phyloP scores from a whole-genome alignment of 2,797 vertebrate species.

The Paratrypauchen microcephalus region DNA sequence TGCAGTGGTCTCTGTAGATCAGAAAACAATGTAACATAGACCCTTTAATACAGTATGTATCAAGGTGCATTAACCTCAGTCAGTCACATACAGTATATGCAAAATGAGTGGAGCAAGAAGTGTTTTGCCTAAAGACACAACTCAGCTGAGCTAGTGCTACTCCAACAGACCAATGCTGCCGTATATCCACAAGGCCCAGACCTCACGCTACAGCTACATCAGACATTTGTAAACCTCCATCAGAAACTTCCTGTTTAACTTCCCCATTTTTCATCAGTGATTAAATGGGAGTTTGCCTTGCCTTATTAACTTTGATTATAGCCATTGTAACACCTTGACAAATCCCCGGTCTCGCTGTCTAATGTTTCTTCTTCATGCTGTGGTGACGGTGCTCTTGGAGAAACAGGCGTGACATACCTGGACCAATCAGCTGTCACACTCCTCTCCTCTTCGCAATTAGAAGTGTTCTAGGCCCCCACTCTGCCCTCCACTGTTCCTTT shows the following conservation, averaged over 20 bases:
- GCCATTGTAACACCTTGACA: slow-evolving; percentile 29
- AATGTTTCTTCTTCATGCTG: slow-evolving; percentile 47
- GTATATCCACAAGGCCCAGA: not conserved
- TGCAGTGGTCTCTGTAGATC: too few species aligned
- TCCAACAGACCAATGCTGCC: not conserved
- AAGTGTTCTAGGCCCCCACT: slow-evolving; percentile 27
- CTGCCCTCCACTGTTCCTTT: slow-evolving; percentile 44
- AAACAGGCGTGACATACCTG: slow-evolving; percentile 52
- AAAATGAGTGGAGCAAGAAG: not conserved
- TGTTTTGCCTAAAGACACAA: not conserved
- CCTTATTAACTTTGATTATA: slow-evolving; percentile 42
- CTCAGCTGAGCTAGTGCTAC: not conserved
- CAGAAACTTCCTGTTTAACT: slow-evolving; percentile 5
- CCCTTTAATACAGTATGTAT: too few species aligned
- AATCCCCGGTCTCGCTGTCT: slow-evolving; percentile 26
- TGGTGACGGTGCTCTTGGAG: slow-evolving; percentile 43
- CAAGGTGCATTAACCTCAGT: not conserved
- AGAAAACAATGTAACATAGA: too few species aligned
- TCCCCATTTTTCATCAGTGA: slow-evolving; percentile 15
- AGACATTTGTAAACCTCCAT: not conserved
- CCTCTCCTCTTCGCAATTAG: slow-evolving; percentile 53
- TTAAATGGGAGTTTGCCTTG: slow-evolving; percentile 15
- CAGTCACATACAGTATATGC: not conserved
- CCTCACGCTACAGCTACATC: not conserved
- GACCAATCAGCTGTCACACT: slow-evolving; percentile 63